A percentile compares a stretch with the other conserved stretches of the same genome.
These are phyloP conservation scores for Indicator indicator DNA, from an alignment of 2,113 vertebrate genomes.

Conservation along the genomic window DNA sequence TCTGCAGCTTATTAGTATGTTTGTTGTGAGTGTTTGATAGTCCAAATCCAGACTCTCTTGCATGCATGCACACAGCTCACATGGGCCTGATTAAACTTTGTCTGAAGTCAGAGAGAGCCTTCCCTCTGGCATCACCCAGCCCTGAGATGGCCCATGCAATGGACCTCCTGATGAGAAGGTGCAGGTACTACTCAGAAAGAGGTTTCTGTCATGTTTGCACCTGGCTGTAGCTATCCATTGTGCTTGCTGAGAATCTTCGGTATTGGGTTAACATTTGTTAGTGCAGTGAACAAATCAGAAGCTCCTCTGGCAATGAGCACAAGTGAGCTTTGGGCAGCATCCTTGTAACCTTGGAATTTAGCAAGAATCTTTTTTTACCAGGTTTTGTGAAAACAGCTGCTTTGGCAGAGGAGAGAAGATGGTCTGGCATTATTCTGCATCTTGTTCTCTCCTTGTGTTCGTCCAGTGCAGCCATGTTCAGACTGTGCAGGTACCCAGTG, in stretches of 20 bases:
- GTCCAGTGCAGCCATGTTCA: background rate
- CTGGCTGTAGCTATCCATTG: background rate
- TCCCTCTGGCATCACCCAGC: background rate
- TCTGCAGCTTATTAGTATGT: conserved; percentile 29
- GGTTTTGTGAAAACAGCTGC: background rate
- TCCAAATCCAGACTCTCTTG: background rate
- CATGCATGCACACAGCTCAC: background rate
- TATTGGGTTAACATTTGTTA: background rate
- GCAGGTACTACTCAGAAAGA: background rate
- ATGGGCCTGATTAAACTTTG: background rate
- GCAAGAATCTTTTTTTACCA: background rate
- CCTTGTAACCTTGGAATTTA: background rate
- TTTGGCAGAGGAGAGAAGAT: background rate
- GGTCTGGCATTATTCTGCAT: background rate
- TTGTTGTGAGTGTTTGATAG: conserved; percentile 25
- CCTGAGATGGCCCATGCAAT: background rate
- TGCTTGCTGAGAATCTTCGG: background rate
- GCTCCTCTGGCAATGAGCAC: background rate
- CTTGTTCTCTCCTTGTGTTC: background rate
- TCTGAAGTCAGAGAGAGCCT: background rate
- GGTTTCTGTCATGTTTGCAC: background rate
- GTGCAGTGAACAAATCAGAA: background rate
- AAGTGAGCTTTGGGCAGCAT: background rate
- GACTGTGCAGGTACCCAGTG: accelerated
- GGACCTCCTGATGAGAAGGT: background rate